Evolutionary conservation across 2,888 invertebrate genomes (phyloP).

Genomic region (Trilocha varians): DNA sequence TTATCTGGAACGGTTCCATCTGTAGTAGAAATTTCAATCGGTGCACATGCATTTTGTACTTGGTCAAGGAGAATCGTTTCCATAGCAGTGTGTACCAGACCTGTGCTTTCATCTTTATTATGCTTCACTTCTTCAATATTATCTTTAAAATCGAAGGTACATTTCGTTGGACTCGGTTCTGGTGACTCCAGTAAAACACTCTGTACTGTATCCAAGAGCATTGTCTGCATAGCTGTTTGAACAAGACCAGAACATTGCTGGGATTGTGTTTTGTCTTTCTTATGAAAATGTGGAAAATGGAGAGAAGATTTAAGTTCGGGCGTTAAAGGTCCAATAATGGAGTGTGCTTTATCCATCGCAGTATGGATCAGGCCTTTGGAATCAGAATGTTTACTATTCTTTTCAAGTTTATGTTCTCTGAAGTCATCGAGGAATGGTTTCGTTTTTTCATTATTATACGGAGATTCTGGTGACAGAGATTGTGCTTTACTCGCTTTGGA

Average conservation of each 20-base stretch:
- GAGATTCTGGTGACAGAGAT: conserved; percentile 3
- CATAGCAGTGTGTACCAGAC: conserved; percentile 57
- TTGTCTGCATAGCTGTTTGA: conserved; percentile 22
- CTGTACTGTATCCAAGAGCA: conserved; percentile 19
- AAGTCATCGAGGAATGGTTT: conserved; percentile 17
- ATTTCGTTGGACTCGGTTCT: conserved; percentile 7
- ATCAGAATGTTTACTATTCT: conserved; percentile 8
- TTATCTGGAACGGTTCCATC: neutral
- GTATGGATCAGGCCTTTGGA: conserved; percentile 29
- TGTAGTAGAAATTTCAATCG: neutral
- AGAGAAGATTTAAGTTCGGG: conserved; percentile 21
- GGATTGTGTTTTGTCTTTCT: conserved; percentile 13
- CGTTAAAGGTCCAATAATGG: conserved; percentile 39
- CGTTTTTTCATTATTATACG: conserved; percentile 11
- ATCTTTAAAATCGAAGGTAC: conserved; percentile 3
- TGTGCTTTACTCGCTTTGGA: conserved; percentile 2
- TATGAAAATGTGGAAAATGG: conserved; percentile 14
- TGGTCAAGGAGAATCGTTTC: conserved; percentile 67
- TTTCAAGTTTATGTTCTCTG: conserved; percentile 6
- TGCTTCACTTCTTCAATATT: conserved; percentile 4
- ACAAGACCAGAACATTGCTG: conserved; percentile 17
- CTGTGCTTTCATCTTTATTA: conserved; percentile 22
- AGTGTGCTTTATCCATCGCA: conserved; percentile 53
- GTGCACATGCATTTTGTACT: conserved; percentile 15
- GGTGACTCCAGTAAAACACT: conserved; percentile 12